Evolutionary conservation across 1,140 invertebrate genomes (phyloP), one percentile per base, ranked within the genome.

Genomic region (Neotoxoptera formosana): DNA sequence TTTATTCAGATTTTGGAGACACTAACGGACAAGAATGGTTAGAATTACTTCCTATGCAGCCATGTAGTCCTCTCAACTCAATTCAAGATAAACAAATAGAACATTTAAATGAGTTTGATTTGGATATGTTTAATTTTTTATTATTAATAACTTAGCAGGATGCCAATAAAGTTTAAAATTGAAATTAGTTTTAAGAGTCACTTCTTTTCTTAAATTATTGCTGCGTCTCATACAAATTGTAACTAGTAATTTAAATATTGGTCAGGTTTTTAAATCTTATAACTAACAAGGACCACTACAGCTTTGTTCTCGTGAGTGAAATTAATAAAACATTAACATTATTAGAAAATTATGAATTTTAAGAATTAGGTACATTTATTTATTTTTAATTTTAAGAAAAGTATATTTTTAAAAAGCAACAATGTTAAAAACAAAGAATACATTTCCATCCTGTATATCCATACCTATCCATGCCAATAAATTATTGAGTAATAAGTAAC

Each of bases 261-360:
- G 25, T 76, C n/a, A 76, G 60, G 60, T 76, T 76, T 76, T n/a
- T 17, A 76, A 76, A 76, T 76, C 60, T n/a, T 11, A 76, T n/a
- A 76, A 76, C 30, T 76, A n/a, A n/a, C 14, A n/a, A 76, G 53
- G 53, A 53, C 53, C 20, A 53, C 53, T 53, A 76, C 0, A 11
- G 0, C n/a, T 76, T 76, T 76, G 60, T n/a, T 76, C n/a, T 76
- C 60, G 1, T 11, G 60, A 76, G 8, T 76, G n/a, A 76, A 76
- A 76, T 11, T 76, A 76, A 76, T 76, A 76, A 76, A 76, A 76
- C 25, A 67, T 17, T 76, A 76, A 76, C 60, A 76, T 76, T n/a
- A 76, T 76, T 76, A n/a, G 60, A 76, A 76, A 76, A 76, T n/a
- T 76, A 76, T 76, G n/a, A 76, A 76, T 76, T 67, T 30, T 67